phyloP scores from a whole-genome alignment of 2,888 invertebrate genomes.

The Euplexia lucipara region DNA sequence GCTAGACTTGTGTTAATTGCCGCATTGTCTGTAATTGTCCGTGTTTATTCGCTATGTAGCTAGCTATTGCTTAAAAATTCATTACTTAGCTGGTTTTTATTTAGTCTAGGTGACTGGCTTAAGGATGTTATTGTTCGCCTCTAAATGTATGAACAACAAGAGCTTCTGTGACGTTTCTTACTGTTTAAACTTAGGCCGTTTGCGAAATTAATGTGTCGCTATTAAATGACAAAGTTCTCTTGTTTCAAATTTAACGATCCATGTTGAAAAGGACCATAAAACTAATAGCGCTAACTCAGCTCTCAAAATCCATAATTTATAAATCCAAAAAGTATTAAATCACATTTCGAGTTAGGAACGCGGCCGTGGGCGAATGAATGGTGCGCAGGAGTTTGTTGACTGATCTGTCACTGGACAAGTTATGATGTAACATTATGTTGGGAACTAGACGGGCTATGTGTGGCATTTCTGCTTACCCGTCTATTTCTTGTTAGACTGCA shows the following conservation, averaged over 20 bases:
- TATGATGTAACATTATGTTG: constrained; percentile 85
- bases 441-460: constrained; percentile 61
- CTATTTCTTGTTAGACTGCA: constrained; percentile 35
- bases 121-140: not conserved
- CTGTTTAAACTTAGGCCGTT: not conserved
- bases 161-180: not conserved
- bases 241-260: constrained; percentile 10
- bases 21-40: constrained; percentile 29
- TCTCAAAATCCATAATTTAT: constrained; percentile 50
- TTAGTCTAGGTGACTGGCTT: not conserved
- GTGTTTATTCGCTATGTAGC: constrained; percentile 7
- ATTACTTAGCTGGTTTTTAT: not conserved
- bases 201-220: not conserved
- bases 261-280: constrained; percentile 25
- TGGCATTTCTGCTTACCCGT: constrained; percentile 45
- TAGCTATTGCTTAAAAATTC: constrained; percentile 13
- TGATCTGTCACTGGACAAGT: constrained; percentile 83
- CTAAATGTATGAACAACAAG: not conserved
- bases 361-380: constrained; percentile 84
- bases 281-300: constrained; percentile 30
- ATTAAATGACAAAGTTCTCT: constrained; percentile 5
- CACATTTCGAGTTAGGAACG: constrained; percentile 60
- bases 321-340: constrained; percentile 59
- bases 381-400: constrained; percentile 82
- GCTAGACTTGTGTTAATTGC: constrained; percentile 35